A percentile compares a stretch with the other conserved stretches of the same genome.
Evolutionary conservation across 2,888 invertebrate species (phyloP).

Genomic region (Shargacucullia verbasci): DNA sequence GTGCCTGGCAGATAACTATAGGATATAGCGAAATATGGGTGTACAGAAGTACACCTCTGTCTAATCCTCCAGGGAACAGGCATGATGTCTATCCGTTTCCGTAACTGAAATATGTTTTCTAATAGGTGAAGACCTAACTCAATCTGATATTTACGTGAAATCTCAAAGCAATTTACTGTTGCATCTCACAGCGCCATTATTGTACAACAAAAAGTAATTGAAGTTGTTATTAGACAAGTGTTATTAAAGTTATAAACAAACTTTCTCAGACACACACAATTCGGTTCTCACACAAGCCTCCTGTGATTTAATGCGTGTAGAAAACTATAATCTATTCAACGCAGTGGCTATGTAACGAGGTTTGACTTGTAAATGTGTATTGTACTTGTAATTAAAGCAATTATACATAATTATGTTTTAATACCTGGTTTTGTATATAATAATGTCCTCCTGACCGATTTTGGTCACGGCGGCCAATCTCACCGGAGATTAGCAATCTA

Average conservation of each 20-base stretch:
- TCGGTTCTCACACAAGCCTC: conserved; percentile 75
- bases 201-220: conserved; percentile 79
- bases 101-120: no score
- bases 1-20: no score
- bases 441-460: no score
- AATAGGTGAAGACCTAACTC: conserved; percentile 9
- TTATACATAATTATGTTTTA: no score
- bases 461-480: no score
- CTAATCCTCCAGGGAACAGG: no score
- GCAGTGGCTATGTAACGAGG: conserved; percentile 22
- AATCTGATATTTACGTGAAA: conserved; percentile 37
- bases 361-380: conserved; percentile 19
- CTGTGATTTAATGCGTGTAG: conserved; percentile 71
- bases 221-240: conserved; percentile 73
- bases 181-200: conserved; percentile 65
- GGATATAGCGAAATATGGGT: no score
- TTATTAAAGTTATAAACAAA: conserved; percentile 78
- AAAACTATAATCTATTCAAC: conserved; percentile 61
- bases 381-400: no score
- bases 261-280: conserved; percentile 78
- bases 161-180: conserved; percentile 60
- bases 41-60: no score
- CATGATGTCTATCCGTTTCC: no score
- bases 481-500: no score
- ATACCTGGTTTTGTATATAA: no score